phyloP scores from a whole-genome alignment of 2,888 invertebrate species.

The Glaucopsyche alexis region DNA sequence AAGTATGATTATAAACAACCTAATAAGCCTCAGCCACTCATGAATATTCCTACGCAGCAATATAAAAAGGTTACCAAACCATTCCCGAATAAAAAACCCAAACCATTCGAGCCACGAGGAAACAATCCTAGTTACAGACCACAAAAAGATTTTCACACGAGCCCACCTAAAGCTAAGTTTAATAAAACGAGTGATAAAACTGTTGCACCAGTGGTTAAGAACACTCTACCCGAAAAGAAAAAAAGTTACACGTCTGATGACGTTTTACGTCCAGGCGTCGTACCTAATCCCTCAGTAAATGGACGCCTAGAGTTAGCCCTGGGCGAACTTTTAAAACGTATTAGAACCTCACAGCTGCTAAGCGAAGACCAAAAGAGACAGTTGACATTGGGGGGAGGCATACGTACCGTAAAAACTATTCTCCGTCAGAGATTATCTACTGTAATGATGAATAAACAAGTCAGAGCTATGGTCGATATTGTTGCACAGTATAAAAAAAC shows the following conservation, averaged over 20 bases:
- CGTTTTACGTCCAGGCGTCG: constrained; percentile 46
- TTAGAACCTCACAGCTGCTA: constrained; percentile 43
- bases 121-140: not conserved
- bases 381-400: not conserved
- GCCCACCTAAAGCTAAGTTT: not conserved
- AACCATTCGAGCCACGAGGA: not conserved
- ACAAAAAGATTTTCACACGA: not conserved
- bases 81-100: not conserved
- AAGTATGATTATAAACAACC: not conserved
- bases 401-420: not conserved
- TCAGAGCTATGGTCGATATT: not conserved
- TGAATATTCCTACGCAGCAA: not conserved
- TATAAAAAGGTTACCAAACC: not conserved
- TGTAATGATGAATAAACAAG: constrained; percentile 18
- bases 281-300: constrained; percentile 50
- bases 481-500: not conserved
- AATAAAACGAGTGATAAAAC: not conserved
- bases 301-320: constrained; percentile 66
- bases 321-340: constrained; percentile 57
- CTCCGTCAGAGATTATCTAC: constrained; percentile 6
- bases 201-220: not conserved
- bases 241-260: not conserved
- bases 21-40: not conserved
- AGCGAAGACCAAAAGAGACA: too few species aligned
- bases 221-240: not conserved